phyloP scores from a whole-genome alignment of 2,888 invertebrate species.

The Chydorus sphaericus region DNA sequence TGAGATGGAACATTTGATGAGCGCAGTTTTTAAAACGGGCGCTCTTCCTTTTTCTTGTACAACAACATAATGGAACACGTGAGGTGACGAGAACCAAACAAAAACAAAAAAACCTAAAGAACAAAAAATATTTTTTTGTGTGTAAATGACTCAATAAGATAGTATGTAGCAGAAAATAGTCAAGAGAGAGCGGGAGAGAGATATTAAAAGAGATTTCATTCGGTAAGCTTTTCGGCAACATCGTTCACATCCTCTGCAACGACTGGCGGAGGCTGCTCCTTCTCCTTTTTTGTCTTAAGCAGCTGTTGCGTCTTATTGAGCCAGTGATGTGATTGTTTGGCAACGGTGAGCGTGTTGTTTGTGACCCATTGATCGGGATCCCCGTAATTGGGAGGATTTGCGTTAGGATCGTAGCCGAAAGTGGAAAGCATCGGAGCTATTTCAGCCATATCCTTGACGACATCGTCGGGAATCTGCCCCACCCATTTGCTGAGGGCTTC shows the following conservation, averaged over 20 bases:
- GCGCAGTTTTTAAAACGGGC: too few species aligned
- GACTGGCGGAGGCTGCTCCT: neutral
- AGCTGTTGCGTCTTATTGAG: slow-evolving; percentile 22
- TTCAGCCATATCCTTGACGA: slow-evolving; percentile 77
- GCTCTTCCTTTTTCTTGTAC: too few species aligned
- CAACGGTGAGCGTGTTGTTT: slow-evolving; percentile 31
- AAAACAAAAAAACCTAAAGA: too few species aligned
- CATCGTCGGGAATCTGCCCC: slow-evolving; percentile 75
- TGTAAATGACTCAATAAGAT: neutral
- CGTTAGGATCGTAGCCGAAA: slow-evolving; percentile 83
- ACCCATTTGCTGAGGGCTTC: slow-evolving; percentile 91
- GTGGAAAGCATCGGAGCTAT: slow-evolving; percentile 88
- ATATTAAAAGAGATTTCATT: neutral
- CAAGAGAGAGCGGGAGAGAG: neutral
- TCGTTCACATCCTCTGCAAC: neutral
- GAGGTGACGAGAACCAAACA: too few species aligned
- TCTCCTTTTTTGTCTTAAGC: slow-evolving; percentile 17
- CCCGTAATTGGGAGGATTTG: slow-evolving; percentile 91
- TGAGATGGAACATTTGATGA: too few species aligned
- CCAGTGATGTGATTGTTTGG: slow-evolving; percentile 27
- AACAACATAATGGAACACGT: too few species aligned
- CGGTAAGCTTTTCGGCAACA: neutral
- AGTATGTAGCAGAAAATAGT: too few species aligned
- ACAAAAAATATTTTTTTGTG: too few species aligned
- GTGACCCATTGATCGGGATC: slow-evolving; percentile 60